These are phyloP conservation scores for Trichopria drosophilae DNA, from an alignment of 2,888 invertebrate species.

Conservation along the genomic window DNA sequence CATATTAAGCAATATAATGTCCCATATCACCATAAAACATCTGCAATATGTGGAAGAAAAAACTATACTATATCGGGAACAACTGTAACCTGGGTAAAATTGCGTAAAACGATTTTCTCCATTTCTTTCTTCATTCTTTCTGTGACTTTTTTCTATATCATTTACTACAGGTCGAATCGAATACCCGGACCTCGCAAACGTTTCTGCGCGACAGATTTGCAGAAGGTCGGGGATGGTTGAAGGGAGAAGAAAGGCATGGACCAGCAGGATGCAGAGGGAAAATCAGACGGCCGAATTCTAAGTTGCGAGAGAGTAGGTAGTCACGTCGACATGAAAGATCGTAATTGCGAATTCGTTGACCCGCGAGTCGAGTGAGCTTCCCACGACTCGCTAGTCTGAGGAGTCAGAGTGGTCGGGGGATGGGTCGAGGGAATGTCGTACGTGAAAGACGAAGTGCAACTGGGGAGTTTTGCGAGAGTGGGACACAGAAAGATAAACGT, in stretches of 20 bases:
- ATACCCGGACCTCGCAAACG: too few species aligned
- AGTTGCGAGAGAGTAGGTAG: conserved; percentile 45
- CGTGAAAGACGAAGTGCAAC: conserved; percentile 12
- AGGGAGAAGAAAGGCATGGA: conserved; percentile 11
- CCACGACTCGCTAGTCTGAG: conserved; percentile 28
- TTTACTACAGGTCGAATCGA: too few species aligned
- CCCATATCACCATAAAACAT: too few species aligned
- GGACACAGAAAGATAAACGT: too few species aligned
- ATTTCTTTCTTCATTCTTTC: background rate
- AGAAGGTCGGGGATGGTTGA: conserved; percentile 14
- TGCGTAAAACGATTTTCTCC: too few species aligned
- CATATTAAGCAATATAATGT: too few species aligned
- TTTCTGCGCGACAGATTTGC: conserved; percentile 10
- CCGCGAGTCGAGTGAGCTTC: conserved; percentile 50
- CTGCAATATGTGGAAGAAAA: too few species aligned
- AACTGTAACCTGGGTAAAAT: too few species aligned
- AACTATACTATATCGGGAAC: too few species aligned
- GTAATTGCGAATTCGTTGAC: conserved; percentile 56
- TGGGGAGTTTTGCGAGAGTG: conserved; percentile 17
- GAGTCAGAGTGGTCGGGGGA: too few species aligned
- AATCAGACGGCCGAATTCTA: conserved; percentile 37
- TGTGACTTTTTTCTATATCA: background rate
- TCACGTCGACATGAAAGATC: conserved; percentile 49
- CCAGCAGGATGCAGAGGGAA: conserved; percentile 16
- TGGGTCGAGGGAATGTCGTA: conserved; percentile 8